These are phyloP conservation scores for Hedychridium roseum DNA, from an alignment of 2,888 invertebrate species.

Conservation along the genomic window DNA sequence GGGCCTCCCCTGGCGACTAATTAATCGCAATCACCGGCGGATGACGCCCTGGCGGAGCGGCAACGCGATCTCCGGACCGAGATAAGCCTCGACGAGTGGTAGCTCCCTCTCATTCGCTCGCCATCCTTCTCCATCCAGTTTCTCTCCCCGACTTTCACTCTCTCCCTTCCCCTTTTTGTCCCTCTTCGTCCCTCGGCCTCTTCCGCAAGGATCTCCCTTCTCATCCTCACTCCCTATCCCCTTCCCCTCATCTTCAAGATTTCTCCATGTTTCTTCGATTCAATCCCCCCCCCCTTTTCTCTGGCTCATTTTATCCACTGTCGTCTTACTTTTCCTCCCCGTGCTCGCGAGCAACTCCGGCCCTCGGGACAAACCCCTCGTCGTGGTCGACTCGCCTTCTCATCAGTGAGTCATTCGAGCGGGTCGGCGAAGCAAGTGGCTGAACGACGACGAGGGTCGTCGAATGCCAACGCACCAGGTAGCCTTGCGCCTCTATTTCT, in stretches of 20 bases:
- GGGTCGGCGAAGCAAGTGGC: conserved; percentile 22
- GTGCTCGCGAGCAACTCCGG: too few species aligned
- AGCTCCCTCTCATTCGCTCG: conserved; percentile 8
- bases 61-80: conserved; percentile 31
- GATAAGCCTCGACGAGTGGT: conserved; percentile 31
- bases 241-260: too few species aligned
- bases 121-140: background rate
- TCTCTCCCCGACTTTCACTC: conserved; percentile 2
- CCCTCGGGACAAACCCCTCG: conserved; percentile 12
- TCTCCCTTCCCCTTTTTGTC: background rate
- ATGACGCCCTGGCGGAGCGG: conserved; percentile 37
- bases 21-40: conserved; percentile 41
- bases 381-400: conserved; percentile 29
- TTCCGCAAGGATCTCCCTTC: too few species aligned
- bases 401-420: conserved; percentile 45
- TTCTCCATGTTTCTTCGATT: too few species aligned
- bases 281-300: too few species aligned
- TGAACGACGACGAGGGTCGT: background rate
- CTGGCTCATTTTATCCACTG: too few species aligned
- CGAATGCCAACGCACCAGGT: conserved; percentile 3
- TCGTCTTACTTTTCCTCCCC: too few species aligned
- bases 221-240: too few species aligned
- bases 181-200: background rate
- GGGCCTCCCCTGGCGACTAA: conserved; percentile 27
- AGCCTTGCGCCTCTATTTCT: conserved; percentile 9